Conservation (phyloP, 2,888 invertebrate genomes). For the Eupithecia pulchellata region DNA sequence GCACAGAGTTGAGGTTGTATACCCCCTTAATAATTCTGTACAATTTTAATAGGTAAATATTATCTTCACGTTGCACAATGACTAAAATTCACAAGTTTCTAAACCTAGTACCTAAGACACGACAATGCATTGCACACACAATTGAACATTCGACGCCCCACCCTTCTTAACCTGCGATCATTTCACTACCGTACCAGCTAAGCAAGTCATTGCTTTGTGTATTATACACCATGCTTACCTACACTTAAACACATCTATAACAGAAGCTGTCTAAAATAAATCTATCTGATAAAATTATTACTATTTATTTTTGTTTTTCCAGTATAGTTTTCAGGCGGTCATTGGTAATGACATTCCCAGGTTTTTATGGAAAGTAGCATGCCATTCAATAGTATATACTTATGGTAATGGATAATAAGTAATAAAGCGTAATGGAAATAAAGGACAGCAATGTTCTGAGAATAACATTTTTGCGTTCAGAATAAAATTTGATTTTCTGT, state of each 20-base stretch:
- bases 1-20: too few relatives aligned
- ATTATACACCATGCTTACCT: constrained; percentile 72
- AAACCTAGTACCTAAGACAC: constrained; percentile 53
- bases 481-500: constrained; percentile 30
- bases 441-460: constrained; percentile 50
- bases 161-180: constrained; percentile 41
- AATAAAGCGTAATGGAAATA: constrained; percentile 51
- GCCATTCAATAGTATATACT: constrained; percentile 49
- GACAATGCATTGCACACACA: constrained; percentile 70
- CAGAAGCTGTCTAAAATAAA: constrained; percentile 61
- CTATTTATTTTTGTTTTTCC: constrained; percentile 22
- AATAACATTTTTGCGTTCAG: constrained; percentile 50
- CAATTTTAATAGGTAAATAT: not conserved
- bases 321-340: constrained; percentile 29
- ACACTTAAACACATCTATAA: constrained; percentile 62
- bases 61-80: constrained; percentile 41
- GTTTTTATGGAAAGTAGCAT: constrained; percentile 53
- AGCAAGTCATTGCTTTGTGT: constrained; percentile 64
- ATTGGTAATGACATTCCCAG: constrained; percentile 51
- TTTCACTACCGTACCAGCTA: constrained; percentile 68
- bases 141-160: constrained; percentile 57
- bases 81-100: constrained; percentile 38
- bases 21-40: too few relatives aligned
- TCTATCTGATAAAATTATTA: constrained; percentile 22
- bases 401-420: constrained; percentile 47